phyloP scores from a whole-genome alignment of 2,888 invertebrate species.

The Hyles lineata region DNA sequence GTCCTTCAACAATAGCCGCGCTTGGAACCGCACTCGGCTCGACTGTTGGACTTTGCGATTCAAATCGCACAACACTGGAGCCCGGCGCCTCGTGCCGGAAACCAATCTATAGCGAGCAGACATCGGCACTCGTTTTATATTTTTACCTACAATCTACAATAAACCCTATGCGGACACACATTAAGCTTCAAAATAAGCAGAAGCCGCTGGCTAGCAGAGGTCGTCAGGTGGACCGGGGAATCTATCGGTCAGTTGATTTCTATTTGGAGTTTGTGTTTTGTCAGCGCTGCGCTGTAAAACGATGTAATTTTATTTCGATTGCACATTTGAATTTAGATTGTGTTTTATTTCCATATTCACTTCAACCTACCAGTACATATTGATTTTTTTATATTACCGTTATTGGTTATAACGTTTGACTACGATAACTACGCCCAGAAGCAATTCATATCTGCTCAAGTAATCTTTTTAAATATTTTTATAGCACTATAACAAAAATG shows the following conservation, averaged over 20 bases:
- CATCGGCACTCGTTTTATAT: not conserved
- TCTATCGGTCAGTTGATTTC: constrained; percentile 23
- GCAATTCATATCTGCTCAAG: too few relatives aligned
- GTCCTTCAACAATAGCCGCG: not conserved
- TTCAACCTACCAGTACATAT: not conserved
- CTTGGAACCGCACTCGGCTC: not conserved
- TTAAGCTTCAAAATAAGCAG: not conserved
- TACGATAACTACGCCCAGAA: not conserved
- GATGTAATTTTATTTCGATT: constrained; percentile 10
- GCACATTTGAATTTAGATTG: constrained; percentile 8
- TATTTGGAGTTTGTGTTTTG: constrained; percentile 12
- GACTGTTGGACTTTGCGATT: not conserved
- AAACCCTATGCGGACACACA: not conserved
- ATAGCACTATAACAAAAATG: too few relatives aligned
- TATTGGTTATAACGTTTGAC: not conserved
- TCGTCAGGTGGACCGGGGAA: constrained; percentile 6
- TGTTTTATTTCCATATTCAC: not conserved
- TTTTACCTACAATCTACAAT: not conserved
- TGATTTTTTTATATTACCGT: not conserved
- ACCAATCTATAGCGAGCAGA: constrained; percentile 7
- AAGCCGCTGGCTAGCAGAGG: too few relatives aligned
- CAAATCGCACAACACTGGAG: not conserved
- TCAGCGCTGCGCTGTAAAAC: constrained; percentile 8
- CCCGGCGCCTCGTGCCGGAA: not conserved
- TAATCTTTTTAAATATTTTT: too few relatives aligned